phyloP scores from a whole-genome alignment of 2,888 invertebrate genomes.

The Ophion ellenae region DNA sequence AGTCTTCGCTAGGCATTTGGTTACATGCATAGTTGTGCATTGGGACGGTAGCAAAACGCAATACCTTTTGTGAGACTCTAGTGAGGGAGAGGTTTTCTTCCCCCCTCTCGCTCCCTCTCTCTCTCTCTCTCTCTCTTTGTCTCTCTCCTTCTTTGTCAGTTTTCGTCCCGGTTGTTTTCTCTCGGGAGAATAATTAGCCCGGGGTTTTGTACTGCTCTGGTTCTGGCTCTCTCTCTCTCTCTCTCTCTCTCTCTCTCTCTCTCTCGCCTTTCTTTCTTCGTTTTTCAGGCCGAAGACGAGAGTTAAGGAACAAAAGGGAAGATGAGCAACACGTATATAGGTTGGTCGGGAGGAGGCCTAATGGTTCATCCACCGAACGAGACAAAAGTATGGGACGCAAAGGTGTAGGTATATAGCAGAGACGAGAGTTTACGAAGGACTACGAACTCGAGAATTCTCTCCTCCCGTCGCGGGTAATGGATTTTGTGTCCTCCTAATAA shows the following conservation, averaged over 20 bases:
- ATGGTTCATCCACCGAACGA: constrained; percentile 48
- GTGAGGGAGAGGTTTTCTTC: neutral
- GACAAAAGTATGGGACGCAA: constrained; percentile 21
- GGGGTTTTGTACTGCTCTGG: constrained; percentile 75
- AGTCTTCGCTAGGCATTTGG: constrained; percentile 31
- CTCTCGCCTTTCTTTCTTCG: constrained; percentile 10
- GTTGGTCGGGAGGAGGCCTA: constrained; percentile 27
- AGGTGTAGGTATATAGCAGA: neutral
- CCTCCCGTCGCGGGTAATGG: constrained; percentile 80
- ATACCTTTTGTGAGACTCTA: constrained; percentile 22
- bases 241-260: constrained; percentile 4
- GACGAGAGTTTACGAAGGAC: constrained; percentile 63
- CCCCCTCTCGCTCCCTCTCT: too few species aligned
- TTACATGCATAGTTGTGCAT: constrained; percentile 32
- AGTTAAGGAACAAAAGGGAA: constrained; percentile 40
- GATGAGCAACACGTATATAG: constrained; percentile 8
- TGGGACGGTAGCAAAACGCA: constrained; percentile 44
- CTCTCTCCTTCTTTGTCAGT: constrained; percentile 44
- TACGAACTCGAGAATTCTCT: constrained; percentile 66
- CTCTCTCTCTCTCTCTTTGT: neutral
- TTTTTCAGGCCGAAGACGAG: constrained; percentile 29
- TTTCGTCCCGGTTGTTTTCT: constrained; percentile 69
- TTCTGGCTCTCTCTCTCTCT: constrained; percentile 32
- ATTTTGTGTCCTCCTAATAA: constrained; percentile 83
- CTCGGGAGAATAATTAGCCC: constrained; percentile 78